These are phyloP conservation scores for Pecten maximus DNA, from an alignment of 2,888 invertebrate genomes.

Conservation along the genomic window DNA sequence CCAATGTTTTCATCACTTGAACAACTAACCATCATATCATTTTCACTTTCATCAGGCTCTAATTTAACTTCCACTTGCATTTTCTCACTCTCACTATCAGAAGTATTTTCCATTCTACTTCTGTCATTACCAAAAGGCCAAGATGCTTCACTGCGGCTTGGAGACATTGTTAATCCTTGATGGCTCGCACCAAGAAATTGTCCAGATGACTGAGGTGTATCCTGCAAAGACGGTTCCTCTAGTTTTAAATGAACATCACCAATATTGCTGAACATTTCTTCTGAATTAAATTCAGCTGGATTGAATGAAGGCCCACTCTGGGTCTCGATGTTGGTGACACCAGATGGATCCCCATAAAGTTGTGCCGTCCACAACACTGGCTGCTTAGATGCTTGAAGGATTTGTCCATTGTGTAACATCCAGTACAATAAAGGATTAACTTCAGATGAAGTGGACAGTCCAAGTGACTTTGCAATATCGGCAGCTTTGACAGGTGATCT, in stretches of 20 bases:
- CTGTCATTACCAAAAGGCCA: background rate
- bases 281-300: background rate
- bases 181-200: background rate
- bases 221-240: background rate
- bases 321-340: background rate
- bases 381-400: slow-evolving; percentile 54
- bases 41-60: background rate
- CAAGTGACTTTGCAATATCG: slow-evolving; percentile 71
- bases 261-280: background rate
- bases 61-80: background rate
- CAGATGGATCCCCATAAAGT: background rate
- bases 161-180: background rate
- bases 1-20: background rate
- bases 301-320: background rate
- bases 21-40: background rate
- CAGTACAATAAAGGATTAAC: slow-evolving; percentile 76
- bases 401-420: slow-evolving; percentile 58
- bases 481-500: slow-evolving; percentile 57
- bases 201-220: background rate
- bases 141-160: background rate
- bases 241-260: background rate
- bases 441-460: slow-evolving; percentile 64
- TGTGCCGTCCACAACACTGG: slow-evolving; percentile 60
- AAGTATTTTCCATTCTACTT: background rate
- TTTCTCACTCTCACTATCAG: background rate